Evolutionary conservation across 2,797 vertebrate species (phyloP), one percentile per base, ranked within the genome.

Genomic region (Cirrhinus molitorella): DNA sequence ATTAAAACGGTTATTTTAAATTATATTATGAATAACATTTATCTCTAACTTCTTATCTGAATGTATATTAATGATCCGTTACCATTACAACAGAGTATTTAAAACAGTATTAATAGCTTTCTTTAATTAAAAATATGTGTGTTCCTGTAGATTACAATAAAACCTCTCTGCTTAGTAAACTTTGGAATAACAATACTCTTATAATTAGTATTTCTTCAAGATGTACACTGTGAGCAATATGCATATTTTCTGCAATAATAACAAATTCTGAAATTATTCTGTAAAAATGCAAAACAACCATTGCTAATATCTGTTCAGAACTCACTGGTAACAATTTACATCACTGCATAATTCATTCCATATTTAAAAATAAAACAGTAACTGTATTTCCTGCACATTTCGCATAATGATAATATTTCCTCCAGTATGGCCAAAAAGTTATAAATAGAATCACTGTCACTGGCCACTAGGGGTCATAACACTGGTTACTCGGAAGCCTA

Each of bases 401-500:
- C 16, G 21, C 21, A 40, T 7, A 23, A 25, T n/a, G 4, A 21
- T 19, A 72, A 21, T 72, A 3, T 72, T 72, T 5, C 14, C 61
- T 51, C 7, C 28, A 40, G 21, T 9, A 53, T 6, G 59, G 31
- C 19, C 19, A 19, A 16, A 37, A 12, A 31, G 19, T 11, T 34
- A 25, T 12, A 81, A 66, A 21, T 65, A 16, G 61, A 55, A 11
- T 43, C 72, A 45, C 71, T 53, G 59, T 40, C 73, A 37, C 66
- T 47, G 25, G 78, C 83, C 66, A 82, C 23, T 79, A 59, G 83
- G 61, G 75, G 83, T 81, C 76, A 17, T 83, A 28, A 45, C 47
- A 21, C 45, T 43, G 71, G 53, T 81, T 61, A 75, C 40, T 80
- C 19, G 14, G 55, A 70, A 49, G 80, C 37, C 25, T 92, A 92